Conservation (phyloP, 2,113 vertebrate species). For the Heterotilapia buettikoferi region DNA sequence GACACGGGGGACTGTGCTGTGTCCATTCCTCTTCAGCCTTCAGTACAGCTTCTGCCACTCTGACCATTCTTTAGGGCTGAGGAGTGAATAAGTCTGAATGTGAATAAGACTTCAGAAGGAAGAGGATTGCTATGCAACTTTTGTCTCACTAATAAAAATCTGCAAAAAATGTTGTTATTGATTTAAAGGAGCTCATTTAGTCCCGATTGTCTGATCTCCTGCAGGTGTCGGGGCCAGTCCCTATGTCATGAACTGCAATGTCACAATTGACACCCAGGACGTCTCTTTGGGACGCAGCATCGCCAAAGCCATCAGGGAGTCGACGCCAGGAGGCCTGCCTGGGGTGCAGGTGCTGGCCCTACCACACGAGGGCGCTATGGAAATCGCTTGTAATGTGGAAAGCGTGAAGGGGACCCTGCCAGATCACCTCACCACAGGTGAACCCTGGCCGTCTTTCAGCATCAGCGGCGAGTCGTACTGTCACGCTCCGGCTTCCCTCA, state of each 20-base stretch:
- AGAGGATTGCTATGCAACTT: neutral
- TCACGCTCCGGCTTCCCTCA: conserved; percentile 56
- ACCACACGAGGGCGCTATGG: conserved; percentile 62
- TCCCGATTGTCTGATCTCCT: neutral
- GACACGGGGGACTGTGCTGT: neutral
- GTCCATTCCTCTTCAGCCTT: neutral
- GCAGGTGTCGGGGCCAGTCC: conserved; percentile 68
- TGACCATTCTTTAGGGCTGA: neutral
- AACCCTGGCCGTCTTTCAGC: conserved; percentile 44
- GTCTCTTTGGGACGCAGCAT: conserved; percentile 52
- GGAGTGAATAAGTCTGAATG: neutral
- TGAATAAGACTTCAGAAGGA: neutral
- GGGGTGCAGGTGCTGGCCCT: conserved; percentile 72
- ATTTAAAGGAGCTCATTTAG: neutral
- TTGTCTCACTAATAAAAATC: neutral
- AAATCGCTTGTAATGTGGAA: conserved; percentile 76
- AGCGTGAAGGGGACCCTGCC: conserved; percentile 39
- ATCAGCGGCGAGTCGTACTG: conserved; percentile 53
- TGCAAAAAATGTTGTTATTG: neutral
- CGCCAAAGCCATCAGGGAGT: conserved; percentile 57
- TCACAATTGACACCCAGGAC: conserved; percentile 72
- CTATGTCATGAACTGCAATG: conserved; percentile 76
- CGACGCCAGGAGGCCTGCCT: conserved; percentile 56
- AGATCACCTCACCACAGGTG: neutral
- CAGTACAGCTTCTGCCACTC: neutral